Conservation (phyloP, 2,797 vertebrate genomes). For the Masticophis lateralis region DNA sequence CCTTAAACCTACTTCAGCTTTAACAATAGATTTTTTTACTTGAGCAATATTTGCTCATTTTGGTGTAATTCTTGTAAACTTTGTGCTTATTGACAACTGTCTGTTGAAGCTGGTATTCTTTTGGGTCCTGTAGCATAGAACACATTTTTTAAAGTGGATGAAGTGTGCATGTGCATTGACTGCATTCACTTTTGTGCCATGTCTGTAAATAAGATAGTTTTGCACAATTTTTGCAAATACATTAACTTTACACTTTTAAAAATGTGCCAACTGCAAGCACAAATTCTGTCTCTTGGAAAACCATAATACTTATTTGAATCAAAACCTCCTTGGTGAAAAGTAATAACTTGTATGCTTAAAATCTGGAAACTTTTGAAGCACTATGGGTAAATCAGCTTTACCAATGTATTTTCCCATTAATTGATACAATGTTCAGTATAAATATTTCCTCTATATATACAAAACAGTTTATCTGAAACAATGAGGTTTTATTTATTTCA, state of each 20-base stretch:
- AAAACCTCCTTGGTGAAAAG: conserved; percentile 62
- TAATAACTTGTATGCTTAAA: conserved; percentile 46
- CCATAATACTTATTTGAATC: conserved; percentile 50
- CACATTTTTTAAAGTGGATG: conserved; percentile 76
- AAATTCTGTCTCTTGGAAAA: conserved; percentile 66
- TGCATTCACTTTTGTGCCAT: conserved; percentile 96
- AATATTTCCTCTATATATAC: conserved; percentile 7
- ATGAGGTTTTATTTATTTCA: neutral
- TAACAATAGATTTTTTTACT: conserved; percentile 82
- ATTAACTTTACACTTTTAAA: conserved; percentile 73
- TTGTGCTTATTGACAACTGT: conserved; percentile 80
- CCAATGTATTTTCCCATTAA: conserved; percentile 45
- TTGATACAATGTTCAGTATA: conserved; percentile 29
- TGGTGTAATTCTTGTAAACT: conserved; percentile 79
- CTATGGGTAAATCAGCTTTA: conserved; percentile 29
- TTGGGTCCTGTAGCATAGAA: conserved; percentile 76
- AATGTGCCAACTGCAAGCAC: conserved; percentile 76
- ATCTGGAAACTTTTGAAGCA: conserved; percentile 47
- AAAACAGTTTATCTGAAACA: neutral
- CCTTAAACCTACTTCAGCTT: conserved; percentile 88
- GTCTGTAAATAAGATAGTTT: conserved; percentile 99
- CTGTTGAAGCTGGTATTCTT: conserved; percentile 77
- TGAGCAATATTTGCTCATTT: conserved; percentile 92
- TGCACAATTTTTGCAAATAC: conserved; percentile 89
- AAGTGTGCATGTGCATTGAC: conserved; percentile 90